Base-by-base conservation (phyloP, 2,797 vertebrate genomes). In the Liparis tanakae region DNA sequence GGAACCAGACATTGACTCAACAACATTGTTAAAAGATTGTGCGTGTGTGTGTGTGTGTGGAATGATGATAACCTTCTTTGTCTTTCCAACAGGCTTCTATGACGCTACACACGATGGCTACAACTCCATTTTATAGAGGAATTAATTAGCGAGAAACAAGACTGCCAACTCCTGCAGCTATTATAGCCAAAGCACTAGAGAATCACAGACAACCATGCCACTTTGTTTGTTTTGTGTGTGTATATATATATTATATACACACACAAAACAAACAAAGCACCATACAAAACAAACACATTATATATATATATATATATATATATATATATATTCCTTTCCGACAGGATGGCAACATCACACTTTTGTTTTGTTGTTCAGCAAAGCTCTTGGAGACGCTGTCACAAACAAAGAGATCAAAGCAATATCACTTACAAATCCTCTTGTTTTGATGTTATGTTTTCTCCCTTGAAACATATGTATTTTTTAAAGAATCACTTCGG, bases 71-170 rank as follows among this genome's bases (percentile, higher is more conserved):
- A 80, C 77, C 50, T 67, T 59, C 74, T 63, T 30, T 65, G 60
- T 73, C 69, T 76, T 84, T 78, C 70, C 70, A 68, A 62, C 41
- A 62, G 48, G 39, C 61, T 75, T 79, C 72, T 59, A 77, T 74
- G 63, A 86, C 63, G 44, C 74, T 46, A 22, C 30, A 70, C 50
- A 70, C 86, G 65, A 70, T 56, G 56, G 70, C 62, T 69, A 64
- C 54, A 60, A 33, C 73, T 81, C 36, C 33, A 78, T 39, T 72
- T 85, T 79, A 80, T 72, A 58, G 41, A 79, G 80, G 84, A 83
- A 82, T 87, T 90, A 87, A 88, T 90, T 88, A 86, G 67, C 77
- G 79, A 84, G 41, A 75, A 70, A 54, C 36, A 37, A 61, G 43
- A 78, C 57, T 77, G 76, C 79, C 75, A 70, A 72, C 76, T 76